Percentiles rank a stretch among this genome's conserved stretches.
phyloP scores from a whole-genome alignment of 2,888 invertebrate genomes.

The Cerastis rubricosa region DNA sequence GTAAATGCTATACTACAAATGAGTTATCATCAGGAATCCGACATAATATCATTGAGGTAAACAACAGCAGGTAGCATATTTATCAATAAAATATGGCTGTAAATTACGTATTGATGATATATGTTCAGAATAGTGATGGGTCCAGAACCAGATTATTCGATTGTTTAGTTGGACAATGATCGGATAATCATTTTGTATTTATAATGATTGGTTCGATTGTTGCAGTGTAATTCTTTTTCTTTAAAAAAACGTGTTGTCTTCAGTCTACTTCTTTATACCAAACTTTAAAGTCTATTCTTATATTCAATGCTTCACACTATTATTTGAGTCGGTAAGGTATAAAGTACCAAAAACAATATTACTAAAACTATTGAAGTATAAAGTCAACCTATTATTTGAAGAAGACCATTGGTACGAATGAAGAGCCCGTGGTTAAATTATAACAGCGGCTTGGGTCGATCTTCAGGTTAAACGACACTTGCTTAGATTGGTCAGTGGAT shows the following conservation, averaged over 20 bases:
- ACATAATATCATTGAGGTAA: conserved; percentile 45
- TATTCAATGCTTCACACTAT: no score
- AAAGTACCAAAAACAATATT: not conserved
- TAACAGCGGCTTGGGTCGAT: not conserved
- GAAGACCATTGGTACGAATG: not conserved
- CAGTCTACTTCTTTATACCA: not conserved
- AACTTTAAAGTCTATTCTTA: not conserved
- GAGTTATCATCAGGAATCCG: conserved; percentile 39
- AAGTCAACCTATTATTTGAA: not conserved
- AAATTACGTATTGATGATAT: conserved; percentile 68
- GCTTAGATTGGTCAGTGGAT: not conserved
- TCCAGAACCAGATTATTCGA: not conserved
- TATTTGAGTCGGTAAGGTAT: no score
- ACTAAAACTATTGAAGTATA: not conserved
- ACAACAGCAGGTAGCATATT: conserved; percentile 61
- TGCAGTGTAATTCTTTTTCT: not conserved
- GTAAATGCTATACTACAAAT: conserved; percentile 35
- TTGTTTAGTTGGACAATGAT: not conserved
- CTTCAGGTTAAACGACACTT: not conserved
- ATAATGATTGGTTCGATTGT: not conserved
- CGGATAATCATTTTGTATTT: not conserved
- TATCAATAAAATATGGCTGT: conserved; percentile 66
- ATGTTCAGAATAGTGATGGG: conserved; percentile 51
- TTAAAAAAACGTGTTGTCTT: not conserved
- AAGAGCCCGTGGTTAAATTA: not conserved